Conservation (phyloP, 2,888 invertebrate species). For the Tethea ocularis region DNA sequence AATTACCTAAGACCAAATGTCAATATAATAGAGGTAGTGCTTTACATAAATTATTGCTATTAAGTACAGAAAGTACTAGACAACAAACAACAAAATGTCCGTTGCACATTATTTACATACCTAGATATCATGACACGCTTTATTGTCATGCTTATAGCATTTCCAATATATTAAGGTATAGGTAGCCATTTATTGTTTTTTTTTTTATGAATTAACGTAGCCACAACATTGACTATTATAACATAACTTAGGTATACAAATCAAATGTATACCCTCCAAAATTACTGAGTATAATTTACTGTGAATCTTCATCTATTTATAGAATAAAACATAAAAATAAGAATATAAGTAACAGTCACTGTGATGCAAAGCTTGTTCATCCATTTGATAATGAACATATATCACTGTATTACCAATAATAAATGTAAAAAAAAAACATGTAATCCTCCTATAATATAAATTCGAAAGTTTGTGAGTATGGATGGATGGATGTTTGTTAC, state of each 20-base stretch:
- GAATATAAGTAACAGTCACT: background rate
- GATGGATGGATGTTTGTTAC: too few relatives aligned
- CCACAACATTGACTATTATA: background rate
- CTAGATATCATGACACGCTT: background rate
- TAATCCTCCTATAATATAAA: too few relatives aligned
- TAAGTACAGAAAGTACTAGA: slow-evolving; percentile 1
- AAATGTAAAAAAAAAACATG: too few relatives aligned
- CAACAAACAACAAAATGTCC: background rate
- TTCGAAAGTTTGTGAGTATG: too few relatives aligned
- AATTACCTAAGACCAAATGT: slow-evolving; percentile 1
- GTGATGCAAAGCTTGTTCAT: background rate
- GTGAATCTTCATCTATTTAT: background rate
- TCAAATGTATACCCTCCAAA: background rate
- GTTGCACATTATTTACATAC: background rate
- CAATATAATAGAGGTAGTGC: background rate
- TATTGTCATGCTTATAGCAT: background rate
- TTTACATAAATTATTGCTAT: background rate
- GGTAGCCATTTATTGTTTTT: background rate
- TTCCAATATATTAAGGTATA: background rate
- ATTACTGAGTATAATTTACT: too few relatives aligned
- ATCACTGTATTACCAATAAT: too few relatives aligned
- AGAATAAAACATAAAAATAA: background rate
- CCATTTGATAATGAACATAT: too few relatives aligned
- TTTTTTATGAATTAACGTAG: background rate
- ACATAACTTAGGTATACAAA: background rate